Conservation (phyloP, 1,140 invertebrate species). For the Carposina sasakii region DNA sequence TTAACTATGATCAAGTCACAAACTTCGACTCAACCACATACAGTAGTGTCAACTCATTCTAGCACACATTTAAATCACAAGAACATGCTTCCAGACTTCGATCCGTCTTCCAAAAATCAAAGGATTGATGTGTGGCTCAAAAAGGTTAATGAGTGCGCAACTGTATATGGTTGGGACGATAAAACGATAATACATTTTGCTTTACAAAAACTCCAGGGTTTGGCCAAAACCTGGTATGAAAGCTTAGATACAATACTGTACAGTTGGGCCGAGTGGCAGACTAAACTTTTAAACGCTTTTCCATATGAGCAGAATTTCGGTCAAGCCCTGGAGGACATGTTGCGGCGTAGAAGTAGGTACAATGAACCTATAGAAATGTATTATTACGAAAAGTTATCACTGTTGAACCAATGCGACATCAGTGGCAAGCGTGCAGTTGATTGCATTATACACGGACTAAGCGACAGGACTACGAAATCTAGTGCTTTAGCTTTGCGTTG, state of each 20-base stretch:
- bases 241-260: background rate
- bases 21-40: too few species aligned
- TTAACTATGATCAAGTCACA: too few species aligned
- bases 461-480: background rate
- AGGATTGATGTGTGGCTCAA: background rate
- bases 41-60: too few species aligned
- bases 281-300: background rate
- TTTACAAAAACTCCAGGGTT: background rate
- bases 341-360: background rate
- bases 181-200: background rate
- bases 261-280: background rate
- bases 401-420: slow-evolving; percentile 3
- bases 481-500: background rate
- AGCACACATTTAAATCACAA: too few species aligned
- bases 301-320: background rate
- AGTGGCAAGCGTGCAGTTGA: slow-evolving; percentile 2
- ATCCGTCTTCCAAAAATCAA: background rate
- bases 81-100: background rate
- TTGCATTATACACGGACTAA: slow-evolving; percentile 6
- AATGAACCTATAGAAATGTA: background rate
- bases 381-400: slow-evolving; percentile 4
- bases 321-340: background rate
- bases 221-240: slow-evolving; percentile 2
- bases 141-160: slow-evolving; percentile 1
- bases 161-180: background rate